A percentile compares a stretch with the other conserved stretches of the same genome.
These are phyloP conservation scores for Carposina sasakii DNA, from an alignment of 1,140 invertebrate species.

Conservation along the genomic window DNA sequence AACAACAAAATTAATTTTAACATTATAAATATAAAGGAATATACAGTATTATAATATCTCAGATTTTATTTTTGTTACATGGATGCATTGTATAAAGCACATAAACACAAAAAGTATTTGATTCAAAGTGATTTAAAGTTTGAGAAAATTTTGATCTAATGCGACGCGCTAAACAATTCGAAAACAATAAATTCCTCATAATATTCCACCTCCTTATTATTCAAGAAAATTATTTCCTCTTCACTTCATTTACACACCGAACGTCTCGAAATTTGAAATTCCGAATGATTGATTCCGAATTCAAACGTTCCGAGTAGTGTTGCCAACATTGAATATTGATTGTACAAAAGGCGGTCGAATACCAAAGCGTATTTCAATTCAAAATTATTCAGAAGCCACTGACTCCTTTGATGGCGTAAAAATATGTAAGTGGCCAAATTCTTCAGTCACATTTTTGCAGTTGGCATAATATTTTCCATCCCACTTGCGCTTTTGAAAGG, in stretches of 20 bases:
- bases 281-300: conserved; percentile 51
- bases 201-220: conserved; percentile 8
- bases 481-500: conserved; percentile 12
- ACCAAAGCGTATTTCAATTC: conserved; percentile 67
- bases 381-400: conserved; percentile 59
- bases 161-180: too few relatives aligned
- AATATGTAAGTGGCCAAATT: conserved; percentile 69
- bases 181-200: too few relatives aligned
- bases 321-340: conserved; percentile 70
- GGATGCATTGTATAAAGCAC: too few relatives aligned
- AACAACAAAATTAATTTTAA: too few relatives aligned
- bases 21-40: too few relatives aligned
- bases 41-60: too few relatives aligned
- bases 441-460: conserved; percentile 55
- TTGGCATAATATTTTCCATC: conserved; percentile 40
- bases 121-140: too few relatives aligned
- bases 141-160: too few relatives aligned
- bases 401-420: conserved; percentile 64
- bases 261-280: conserved; percentile 44
- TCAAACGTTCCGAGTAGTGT: conserved; percentile 38
- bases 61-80: too few relatives aligned
- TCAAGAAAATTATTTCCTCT: conserved; percentile 7
- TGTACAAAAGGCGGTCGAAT: conserved; percentile 63
- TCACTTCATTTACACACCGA: conserved; percentile 17
- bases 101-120: too few relatives aligned